Evolutionary conservation across 2,888 invertebrate species (phyloP).

Genomic region (Amaurobius ferox): DNA sequence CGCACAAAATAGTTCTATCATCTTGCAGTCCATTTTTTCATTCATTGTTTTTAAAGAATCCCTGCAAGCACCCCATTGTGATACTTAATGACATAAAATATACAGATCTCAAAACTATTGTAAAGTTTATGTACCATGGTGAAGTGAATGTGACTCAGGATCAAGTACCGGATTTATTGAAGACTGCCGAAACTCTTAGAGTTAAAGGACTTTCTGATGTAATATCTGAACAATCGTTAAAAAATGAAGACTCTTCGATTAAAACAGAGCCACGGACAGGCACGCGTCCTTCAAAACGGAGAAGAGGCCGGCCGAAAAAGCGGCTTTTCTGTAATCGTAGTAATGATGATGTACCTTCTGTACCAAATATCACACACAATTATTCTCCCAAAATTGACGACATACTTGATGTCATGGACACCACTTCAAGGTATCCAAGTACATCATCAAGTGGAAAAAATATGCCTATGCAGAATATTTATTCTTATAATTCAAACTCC

Average conservation of each 20-base stretch:
- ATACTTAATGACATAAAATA: slow-evolving; percentile 94
- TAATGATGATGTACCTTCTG: slow-evolving; percentile 47
- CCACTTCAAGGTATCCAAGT: slow-evolving; percentile 38
- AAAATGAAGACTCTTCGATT: slow-evolving; percentile 32
- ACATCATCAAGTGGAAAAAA: slow-evolving; percentile 48
- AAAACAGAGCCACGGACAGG: slow-evolving; percentile 25
- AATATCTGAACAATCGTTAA: slow-evolving; percentile 83
- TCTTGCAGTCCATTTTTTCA: slow-evolving; percentile 97
- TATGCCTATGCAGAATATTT: slow-evolving; percentile 42
- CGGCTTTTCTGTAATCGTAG: slow-evolving; percentile 54
- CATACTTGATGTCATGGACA: slow-evolving; percentile 39
- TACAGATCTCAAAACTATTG: slow-evolving; percentile 91
- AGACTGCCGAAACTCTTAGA: slow-evolving; percentile 93
- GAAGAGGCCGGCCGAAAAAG: slow-evolving; percentile 53
- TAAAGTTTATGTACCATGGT: slow-evolving; percentile 97
- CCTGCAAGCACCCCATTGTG: slow-evolving; percentile 94
- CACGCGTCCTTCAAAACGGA: slow-evolving; percentile 34
- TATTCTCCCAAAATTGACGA: slow-evolving; percentile 56
- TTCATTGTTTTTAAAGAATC: slow-evolving; percentile 91
- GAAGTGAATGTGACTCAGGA: slow-evolving; percentile 96
- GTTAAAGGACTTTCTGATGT: slow-evolving; percentile 88
- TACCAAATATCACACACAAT: slow-evolving; percentile 48
- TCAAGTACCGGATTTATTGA: slow-evolving; percentile 90
- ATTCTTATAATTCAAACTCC: slow-evolving; percentile 38
- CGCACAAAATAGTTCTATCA: slow-evolving; percentile 94